phyloP scores from a whole-genome alignment of 2,797 vertebrate genomes.

The Echiichthys vipera region DNA sequence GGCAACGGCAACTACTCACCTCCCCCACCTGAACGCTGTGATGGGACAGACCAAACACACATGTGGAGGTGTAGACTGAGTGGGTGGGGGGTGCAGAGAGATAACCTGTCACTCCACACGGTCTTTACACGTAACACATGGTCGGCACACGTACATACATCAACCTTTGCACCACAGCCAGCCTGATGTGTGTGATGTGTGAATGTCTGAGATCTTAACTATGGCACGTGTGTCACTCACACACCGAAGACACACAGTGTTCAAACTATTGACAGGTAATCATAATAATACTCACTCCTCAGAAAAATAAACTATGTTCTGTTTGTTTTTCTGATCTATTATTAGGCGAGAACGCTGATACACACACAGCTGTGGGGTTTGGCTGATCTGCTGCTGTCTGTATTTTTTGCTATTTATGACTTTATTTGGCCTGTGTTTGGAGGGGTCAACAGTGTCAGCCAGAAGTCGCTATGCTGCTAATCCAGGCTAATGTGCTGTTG shows the following conservation, averaged over 20 bases:
- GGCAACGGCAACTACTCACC: slow-evolving; percentile 27
- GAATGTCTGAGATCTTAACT: slow-evolving; percentile 58
- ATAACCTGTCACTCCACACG: slow-evolving; percentile 71
- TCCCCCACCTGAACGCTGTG: slow-evolving; percentile 37
- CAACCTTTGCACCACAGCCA: slow-evolving; percentile 53
- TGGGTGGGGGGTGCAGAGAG: slow-evolving; percentile 24
- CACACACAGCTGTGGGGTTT: slow-evolving; percentile 18
- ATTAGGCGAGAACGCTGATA: neutral
- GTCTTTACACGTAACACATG: slow-evolving; percentile 65
- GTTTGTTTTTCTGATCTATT: slow-evolving; percentile 10
- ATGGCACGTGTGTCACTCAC: slow-evolving; percentile 21
- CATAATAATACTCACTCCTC: slow-evolving; percentile 19
- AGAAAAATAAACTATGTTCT: slow-evolving; percentile 6
- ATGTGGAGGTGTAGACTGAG: slow-evolving; percentile 27
- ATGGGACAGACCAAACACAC: slow-evolving; percentile 64
- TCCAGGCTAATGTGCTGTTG: slow-evolving; percentile 84
- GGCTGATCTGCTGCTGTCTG: slow-evolving; percentile 17
- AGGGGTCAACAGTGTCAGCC: slow-evolving; percentile 64
- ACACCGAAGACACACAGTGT: neutral
- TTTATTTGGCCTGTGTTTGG: slow-evolving; percentile 60
- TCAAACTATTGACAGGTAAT: slow-evolving; percentile 14
- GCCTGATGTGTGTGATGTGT: slow-evolving; percentile 41
- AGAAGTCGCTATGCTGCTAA: slow-evolving; percentile 77
- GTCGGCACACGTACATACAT: slow-evolving; percentile 53
- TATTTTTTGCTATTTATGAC: slow-evolving; percentile 47